Percentiles rank a stretch among this genome's conserved stretches.
Evolutionary conservation across 2,888 invertebrate species (phyloP).

Genomic region (Volucella zonaria): DNA sequence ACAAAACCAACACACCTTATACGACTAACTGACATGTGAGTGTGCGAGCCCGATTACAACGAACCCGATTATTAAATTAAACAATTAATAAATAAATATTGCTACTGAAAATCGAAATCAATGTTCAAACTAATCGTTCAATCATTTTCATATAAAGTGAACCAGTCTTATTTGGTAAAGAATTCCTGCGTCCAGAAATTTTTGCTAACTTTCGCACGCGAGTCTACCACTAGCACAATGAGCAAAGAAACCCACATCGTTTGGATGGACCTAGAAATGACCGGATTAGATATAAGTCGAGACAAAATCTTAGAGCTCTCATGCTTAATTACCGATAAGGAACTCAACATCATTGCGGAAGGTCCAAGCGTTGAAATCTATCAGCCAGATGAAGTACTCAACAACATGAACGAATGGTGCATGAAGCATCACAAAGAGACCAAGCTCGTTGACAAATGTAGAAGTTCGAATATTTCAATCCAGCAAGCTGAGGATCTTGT

Average conservation of each 20-base stretch:
- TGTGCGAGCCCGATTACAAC: too few species aligned
- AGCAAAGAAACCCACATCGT: constrained; percentile 83
- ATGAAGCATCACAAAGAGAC: constrained; percentile 90
- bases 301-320: constrained; percentile 95
- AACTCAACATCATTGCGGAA: constrained; percentile 89
- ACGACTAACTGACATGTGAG: too few species aligned
- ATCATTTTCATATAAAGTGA: too few species aligned
- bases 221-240: constrained; percentile 20
- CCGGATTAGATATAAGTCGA: constrained; percentile 90
- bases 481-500: constrained; percentile 88
- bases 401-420: constrained; percentile 94
- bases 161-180: too few species aligned
- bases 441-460: constrained; percentile 90
- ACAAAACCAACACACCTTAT: too few species aligned
- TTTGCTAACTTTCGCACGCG: not conserved
- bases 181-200: not conserved
- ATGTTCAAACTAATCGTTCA: too few species aligned
- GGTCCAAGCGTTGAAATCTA: constrained; percentile 91
- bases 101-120: too few species aligned
- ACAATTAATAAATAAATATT: too few species aligned
- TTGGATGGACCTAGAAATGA: constrained; percentile 95
- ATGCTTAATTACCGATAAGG: constrained; percentile 92
- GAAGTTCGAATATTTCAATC: constrained; percentile 86
- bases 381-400: constrained; percentile 88
- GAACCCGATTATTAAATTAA: too few species aligned